Conservation (phyloP, 2,888 invertebrate species). For the Pollenia angustigena region DNA sequence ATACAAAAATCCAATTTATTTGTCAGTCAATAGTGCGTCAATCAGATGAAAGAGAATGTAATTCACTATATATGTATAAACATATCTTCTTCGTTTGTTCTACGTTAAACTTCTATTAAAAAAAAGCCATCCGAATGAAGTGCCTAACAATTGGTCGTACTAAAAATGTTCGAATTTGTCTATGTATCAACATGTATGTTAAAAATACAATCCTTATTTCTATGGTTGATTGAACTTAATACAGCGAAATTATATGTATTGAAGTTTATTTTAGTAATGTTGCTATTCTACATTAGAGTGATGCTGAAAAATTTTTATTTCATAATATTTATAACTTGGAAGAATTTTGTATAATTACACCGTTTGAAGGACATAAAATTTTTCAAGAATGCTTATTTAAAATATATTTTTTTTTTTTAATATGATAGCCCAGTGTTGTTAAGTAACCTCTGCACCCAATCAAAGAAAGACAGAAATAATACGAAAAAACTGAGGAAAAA, state of each 20-base stretch:
- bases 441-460: no score
- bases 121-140: conserved; percentile 33
- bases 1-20: conserved; percentile 76
- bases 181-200: conserved; percentile 1
- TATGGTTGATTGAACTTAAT: conserved; percentile 23
- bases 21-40: conserved; percentile 76
- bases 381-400: no score
- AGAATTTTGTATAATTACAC: no score
- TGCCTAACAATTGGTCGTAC: neutral
- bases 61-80: neutral
- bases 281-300: no score
- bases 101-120: conserved; percentile 18
- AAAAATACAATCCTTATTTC: conserved; percentile 34
- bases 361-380: no score
- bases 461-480: no score
- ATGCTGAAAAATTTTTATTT: no score
- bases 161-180: neutral
- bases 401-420: no score
- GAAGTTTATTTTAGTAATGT: neutral
- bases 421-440: no score
- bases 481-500: no score
- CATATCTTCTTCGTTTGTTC: conserved; percentile 11
- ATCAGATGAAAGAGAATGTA: conserved; percentile 73
- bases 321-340: no score
- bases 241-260: neutral